phyloP scores from a whole-genome alignment of 1,140 invertebrate species.

The Idris sp. region DNA sequence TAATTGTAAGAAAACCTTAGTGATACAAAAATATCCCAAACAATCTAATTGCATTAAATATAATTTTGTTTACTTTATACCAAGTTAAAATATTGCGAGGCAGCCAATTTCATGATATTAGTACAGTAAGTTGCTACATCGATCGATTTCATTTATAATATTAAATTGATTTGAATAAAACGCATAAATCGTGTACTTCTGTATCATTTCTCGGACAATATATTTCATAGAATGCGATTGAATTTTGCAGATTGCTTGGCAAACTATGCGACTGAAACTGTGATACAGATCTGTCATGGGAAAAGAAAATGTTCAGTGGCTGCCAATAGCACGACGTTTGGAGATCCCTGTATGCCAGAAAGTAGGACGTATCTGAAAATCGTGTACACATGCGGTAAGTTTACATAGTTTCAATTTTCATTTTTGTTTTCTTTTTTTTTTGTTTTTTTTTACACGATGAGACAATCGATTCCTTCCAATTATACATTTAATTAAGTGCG shows the following conservation, averaged over 20 bases:
- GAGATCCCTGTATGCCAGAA: conserved; percentile 88
- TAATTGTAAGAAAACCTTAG: too few species aligned
- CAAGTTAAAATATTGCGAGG: too few species aligned
- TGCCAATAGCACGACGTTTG: conserved; percentile 91
- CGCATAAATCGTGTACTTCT: conserved; percentile 35
- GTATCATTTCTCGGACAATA: conserved; percentile 38
- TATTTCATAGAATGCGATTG: conserved; percentile 62
- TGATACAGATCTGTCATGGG: conserved; percentile 93
- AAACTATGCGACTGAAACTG: conserved; percentile 90
- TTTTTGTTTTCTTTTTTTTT: conserved; percentile 51
- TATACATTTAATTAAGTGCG: conserved; percentile 24
- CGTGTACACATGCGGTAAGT: conserved; percentile 96
- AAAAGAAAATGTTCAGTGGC: conserved; percentile 88
- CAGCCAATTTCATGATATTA: conserved; percentile 11
- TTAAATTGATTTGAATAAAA: conserved; percentile 48
- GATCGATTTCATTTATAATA: conserved; percentile 21
- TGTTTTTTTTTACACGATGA: conserved; percentile 14
- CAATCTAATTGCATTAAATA: too few species aligned
- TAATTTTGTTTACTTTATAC: too few species aligned
- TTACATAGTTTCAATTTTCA: conserved; percentile 48
- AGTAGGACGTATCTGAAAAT: conserved; percentile 94
- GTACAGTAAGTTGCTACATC: neutral
- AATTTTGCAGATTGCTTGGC: conserved; percentile 87
- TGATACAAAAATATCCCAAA: too few species aligned
- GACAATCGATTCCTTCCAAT: conserved; percentile 34